A percentile compares a stretch with the other conserved stretches of the same genome.
These are phyloP conservation scores for Leptopilina drosophilae DNA, from an alignment of 2,888 invertebrate species.

Conservation along the genomic window DNA sequence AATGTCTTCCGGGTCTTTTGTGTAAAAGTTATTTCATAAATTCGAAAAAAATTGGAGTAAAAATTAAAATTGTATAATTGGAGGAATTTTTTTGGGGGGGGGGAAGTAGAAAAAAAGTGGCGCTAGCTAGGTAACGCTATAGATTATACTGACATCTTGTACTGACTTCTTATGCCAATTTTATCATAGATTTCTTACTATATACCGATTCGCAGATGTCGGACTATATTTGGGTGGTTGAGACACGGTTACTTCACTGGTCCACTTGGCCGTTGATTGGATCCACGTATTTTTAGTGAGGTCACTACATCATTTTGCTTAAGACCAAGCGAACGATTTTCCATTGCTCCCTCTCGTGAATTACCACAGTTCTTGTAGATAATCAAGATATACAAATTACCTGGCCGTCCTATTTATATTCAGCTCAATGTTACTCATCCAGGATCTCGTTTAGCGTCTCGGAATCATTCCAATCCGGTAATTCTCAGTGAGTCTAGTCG, in stretches of 20 bases:
- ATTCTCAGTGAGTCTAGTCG: slow-evolving; percentile 5
- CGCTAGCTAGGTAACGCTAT: too few relatives aligned
- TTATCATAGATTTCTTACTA: slow-evolving; percentile 51
- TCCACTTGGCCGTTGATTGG: slow-evolving; percentile 70
- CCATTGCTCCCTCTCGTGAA: slow-evolving; percentile 58
- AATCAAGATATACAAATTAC: slow-evolving; percentile 56
- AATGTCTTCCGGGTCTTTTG: slow-evolving; percentile 28
- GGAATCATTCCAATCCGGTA: slow-evolving; percentile 35
- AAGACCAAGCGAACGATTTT: slow-evolving; percentile 41
- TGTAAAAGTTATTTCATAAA: too few relatives aligned
- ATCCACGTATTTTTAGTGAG: slow-evolving; percentile 43
- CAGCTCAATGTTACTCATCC: slow-evolving; percentile 63
- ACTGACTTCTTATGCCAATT: slow-evolving; percentile 54
- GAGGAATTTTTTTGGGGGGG: too few relatives aligned
- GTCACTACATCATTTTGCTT: slow-evolving; percentile 39
- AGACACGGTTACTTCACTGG: slow-evolving; percentile 67
- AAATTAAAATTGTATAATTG: too few relatives aligned
- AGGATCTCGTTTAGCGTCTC: slow-evolving; percentile 51
- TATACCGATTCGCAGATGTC: slow-evolving; percentile 61
- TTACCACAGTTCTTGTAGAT: slow-evolving; percentile 55
- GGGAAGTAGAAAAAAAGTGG: too few relatives aligned
- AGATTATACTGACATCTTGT: slow-evolving; percentile 16
- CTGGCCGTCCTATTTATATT: slow-evolving; percentile 63
- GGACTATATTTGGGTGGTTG: slow-evolving; percentile 71
- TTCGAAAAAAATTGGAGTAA: too few relatives aligned